phyloP scores from a whole-genome alignment of 2,888 invertebrate genomes.

The Anagyrus pseudococci region DNA sequence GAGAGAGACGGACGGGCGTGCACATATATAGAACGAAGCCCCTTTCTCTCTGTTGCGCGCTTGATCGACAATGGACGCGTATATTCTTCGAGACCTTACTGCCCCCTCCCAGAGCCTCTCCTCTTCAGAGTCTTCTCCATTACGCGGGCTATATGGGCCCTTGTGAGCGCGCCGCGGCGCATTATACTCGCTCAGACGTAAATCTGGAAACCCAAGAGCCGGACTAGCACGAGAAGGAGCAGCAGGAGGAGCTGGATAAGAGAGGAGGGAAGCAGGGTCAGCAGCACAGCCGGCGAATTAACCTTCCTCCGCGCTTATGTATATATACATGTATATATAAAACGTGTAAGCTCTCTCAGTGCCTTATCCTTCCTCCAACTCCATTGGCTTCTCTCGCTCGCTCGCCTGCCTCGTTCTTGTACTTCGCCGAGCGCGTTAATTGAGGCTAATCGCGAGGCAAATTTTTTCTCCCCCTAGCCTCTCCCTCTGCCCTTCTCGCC shows the following conservation, averaged over 20 bases:
- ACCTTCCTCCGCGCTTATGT: constrained; percentile 38
- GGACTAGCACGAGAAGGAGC: not conserved
- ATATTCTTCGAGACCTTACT: constrained; percentile 3
- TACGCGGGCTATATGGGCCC: not conserved
- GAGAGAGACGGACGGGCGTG: constrained; percentile 6
- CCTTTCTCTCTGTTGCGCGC: constrained; percentile 28
- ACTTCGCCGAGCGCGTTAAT: constrained; percentile 37
- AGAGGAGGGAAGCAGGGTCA: too few relatives aligned
- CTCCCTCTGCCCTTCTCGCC: not conserved
- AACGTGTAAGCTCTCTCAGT: not conserved
- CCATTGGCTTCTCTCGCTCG: not conserved
- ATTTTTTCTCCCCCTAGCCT: constrained; percentile 18
- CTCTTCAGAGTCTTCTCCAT: constrained; percentile 34
- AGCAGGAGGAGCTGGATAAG: too few relatives aligned
- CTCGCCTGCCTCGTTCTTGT: constrained; percentile 27
- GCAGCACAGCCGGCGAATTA: constrained; percentile 41
- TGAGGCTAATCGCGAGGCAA: constrained; percentile 36
- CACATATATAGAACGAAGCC: constrained; percentile 32
- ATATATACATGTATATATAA: too few relatives aligned
- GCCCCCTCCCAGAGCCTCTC: constrained; percentile 17
- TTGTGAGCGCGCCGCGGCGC: constrained; percentile 7
- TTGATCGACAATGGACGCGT: constrained; percentile 42
- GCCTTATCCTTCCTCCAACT: not conserved
- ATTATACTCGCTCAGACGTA: constrained; percentile 40
- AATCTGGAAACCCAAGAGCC: constrained; percentile 42